Evolutionary conservation across 2,888 invertebrate species (phyloP).

Genomic region (Drosophila bunnanda): DNA sequence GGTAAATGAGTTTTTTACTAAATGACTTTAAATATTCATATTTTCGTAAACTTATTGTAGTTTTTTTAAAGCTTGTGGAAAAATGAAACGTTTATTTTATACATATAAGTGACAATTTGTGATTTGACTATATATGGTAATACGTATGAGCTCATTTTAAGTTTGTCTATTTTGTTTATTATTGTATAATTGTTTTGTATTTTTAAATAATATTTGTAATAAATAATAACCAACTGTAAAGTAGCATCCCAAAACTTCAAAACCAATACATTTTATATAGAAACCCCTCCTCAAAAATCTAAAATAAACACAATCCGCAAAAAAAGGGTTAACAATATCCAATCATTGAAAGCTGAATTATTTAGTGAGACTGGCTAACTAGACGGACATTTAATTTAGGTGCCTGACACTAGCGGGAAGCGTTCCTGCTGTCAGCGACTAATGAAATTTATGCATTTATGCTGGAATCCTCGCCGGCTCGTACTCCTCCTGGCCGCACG

Average conservation of each 20-base stretch:
- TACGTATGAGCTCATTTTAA: too few relatives aligned
- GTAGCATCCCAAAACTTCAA: too few relatives aligned
- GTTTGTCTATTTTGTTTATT: background rate
- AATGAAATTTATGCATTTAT: conserved; percentile 82
- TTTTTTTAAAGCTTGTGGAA: background rate
- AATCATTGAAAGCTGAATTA: conserved; percentile 58
- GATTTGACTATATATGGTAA: background rate
- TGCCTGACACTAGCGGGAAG: conserved; percentile 60
- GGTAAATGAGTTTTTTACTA: background rate
- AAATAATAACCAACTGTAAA: too few relatives aligned
- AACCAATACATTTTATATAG: background rate
- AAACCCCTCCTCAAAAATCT: background rate
- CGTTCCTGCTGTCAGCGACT: conserved; percentile 62
- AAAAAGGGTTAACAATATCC: conserved; percentile 33
- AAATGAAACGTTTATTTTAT: background rate
- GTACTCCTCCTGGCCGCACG: background rate
- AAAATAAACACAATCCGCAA: background rate
- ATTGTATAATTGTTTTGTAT: background rate
- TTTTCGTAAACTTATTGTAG: background rate
- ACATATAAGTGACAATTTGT: background rate
- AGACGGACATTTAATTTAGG: conserved; percentile 78
- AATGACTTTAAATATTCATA: background rate
- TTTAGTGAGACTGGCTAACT: conserved; percentile 57
- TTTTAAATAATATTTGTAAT: background rate
- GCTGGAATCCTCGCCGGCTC: conserved; percentile 45